These are phyloP conservation scores for Bufo bufo DNA, from an alignment of 2,113 vertebrate genomes.

Conservation along the genomic window DNA sequence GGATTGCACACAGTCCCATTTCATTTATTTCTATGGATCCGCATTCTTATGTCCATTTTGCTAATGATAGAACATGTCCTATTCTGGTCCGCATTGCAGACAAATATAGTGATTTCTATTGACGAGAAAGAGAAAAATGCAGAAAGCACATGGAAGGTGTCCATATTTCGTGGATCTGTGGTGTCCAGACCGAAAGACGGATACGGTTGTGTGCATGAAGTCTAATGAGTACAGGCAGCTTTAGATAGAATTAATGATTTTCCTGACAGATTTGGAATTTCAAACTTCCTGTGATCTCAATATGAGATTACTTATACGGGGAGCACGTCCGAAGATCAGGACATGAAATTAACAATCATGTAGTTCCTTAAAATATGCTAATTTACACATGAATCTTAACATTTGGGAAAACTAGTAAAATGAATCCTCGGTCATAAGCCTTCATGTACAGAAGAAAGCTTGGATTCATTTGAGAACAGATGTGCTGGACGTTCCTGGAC, in stretches of 20 bases:
- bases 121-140: no score
- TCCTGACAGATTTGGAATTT: not conserved
- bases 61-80: no score
- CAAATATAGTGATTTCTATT: no score
- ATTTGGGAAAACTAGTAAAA: not conserved
- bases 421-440: not conserved
- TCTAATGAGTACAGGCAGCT: no score
- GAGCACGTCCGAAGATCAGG: not conserved
- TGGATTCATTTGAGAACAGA: not conserved
- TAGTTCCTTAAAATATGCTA: not conserved
- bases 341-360: not conserved
- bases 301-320: not conserved
- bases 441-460: not conserved
- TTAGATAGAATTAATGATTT: not conserved
- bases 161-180: no score
- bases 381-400: not conserved
- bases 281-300: not conserved
- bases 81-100: no score
- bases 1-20: no score
- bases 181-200: no score
- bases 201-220: no score
- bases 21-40: no score
- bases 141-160: no score
- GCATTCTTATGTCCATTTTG: no score
- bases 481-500: slow-evolving; percentile 4